A percentile compares a stretch with the other conserved stretches of the same genome.
These are phyloP conservation scores for Haemorhous mexicanus DNA, from an alignment of 2,113 vertebrate species.

Conservation along the genomic window DNA sequence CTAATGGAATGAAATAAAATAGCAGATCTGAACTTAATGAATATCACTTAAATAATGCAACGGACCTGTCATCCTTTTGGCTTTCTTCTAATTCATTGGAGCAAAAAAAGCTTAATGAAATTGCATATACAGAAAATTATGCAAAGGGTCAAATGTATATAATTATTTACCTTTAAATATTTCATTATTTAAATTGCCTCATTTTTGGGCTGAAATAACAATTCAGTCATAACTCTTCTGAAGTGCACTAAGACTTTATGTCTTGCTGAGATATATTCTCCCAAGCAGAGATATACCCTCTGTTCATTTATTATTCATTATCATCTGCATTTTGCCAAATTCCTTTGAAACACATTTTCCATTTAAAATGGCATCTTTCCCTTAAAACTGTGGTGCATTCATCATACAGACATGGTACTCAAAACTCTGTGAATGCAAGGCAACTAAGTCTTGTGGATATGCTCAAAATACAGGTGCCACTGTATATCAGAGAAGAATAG, in stretches of 20 bases:
- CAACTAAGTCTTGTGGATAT: neutral
- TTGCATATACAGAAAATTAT: neutral
- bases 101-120: neutral
- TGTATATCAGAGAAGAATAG: neutral
- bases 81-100: neutral
- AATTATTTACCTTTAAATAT: conserved; percentile 31
- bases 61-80: neutral
- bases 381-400: neutral
- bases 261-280: conserved; percentile 45
- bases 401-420: neutral
- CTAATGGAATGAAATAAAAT: neutral
- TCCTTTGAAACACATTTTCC: conserved; percentile 36
- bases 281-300: neutral
- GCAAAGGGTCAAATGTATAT: neutral
- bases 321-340: conserved; percentile 43
- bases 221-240: conserved; percentile 35
- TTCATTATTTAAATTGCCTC: conserved; percentile 42
- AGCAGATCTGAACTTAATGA: conserved; percentile 8
- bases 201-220: neutral
- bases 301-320: conserved; percentile 65
- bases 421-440: neutral
- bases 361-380: conserved; percentile 3
- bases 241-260: conserved; percentile 32
- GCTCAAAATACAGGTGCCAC: neutral
- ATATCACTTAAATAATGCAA: neutral